These are phyloP conservation scores for Cabera pusaria DNA, from an alignment of 2,888 invertebrate species.

Conservation along the genomic window DNA sequence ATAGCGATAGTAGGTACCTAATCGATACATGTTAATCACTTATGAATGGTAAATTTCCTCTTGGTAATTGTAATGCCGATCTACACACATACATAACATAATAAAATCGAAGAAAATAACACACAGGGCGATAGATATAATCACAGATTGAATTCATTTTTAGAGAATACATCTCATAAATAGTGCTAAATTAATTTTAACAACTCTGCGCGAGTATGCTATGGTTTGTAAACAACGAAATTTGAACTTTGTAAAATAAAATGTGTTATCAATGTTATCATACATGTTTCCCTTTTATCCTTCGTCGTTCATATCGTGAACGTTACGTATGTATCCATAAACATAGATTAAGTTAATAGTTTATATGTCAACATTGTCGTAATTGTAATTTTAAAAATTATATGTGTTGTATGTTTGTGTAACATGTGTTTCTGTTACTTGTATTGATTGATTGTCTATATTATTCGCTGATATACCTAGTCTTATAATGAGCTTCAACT, in stretches of 20 bases:
- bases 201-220: conserved; percentile 5
- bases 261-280: conserved; percentile 5
- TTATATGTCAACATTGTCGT: conserved; percentile 3
- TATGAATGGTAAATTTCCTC: no score
- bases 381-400: conserved; percentile 12
- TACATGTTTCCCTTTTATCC: background rate
- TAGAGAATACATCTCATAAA: conserved; percentile 16
- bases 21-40: no score
- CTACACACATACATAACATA: conserved; percentile 1
- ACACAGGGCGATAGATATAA: conserved; percentile 24
- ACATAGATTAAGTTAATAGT: conserved; percentile 16
- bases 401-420: conserved; percentile 20
- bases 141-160: conserved; percentile 25
- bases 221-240: conserved; percentile 23
- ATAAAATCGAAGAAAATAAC: conserved; percentile 23
- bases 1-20: no score
- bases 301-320: no score
- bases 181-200: conserved; percentile 12
- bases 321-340: conserved; percentile 1
- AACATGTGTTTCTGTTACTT: conserved; percentile 15
- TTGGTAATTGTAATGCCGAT: conserved; percentile 2
- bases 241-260: conserved; percentile 16
- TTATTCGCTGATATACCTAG: conserved; percentile 3
- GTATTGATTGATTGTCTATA: no score
- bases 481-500: conserved; percentile 5